Base-by-base conservation (phyloP, 92 coral and sea anemone species). In the Micromussa lordhowensis region DNA sequence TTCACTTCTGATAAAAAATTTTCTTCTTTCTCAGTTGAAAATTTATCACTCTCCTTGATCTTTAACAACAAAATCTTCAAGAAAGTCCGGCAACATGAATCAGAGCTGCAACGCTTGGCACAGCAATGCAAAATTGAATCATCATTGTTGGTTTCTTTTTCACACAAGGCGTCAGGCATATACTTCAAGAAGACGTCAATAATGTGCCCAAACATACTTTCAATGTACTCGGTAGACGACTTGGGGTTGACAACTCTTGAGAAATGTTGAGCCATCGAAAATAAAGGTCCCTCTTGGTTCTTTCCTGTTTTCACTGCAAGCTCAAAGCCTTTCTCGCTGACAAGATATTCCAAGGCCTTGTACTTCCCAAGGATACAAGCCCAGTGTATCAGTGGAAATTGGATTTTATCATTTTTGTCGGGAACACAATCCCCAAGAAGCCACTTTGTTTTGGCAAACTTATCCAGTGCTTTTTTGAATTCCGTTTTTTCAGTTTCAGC, bases 361-460 rank as follows among this genome's bases (percentile, higher is more conserved):
- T 80, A 86, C 66, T 89, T 89, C 19, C 92, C 94, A 69, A 92
- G 76, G 3, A 92, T 88, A 70, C 94, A 92, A 1, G 92, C 92
- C 94, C 94, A 92, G 88, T 92, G 94, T 15, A 92, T 76, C 59
- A 92, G 53, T 18, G 94, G 94, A 32, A 88, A 89, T 5, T 79
- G 83, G 29, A 92, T 63, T 77, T 85, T 54, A 14, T 80, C 85
- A 58, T 81, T 86, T 85, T 36, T 85, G 36, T 92, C 94, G 6
- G 85, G 71, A 24, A 92, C 82, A 40, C 86, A 90, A 80, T 49
- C 77, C 40, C 64, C 73, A 30, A 63, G 91, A 75, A 88, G 70
- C 94, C 94, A 92, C 32, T 81, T 88, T 58, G 78, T 57, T 55
- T 77, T 70, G n/a, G 57, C 40, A 51, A 88, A 81, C 82, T 85